Evolutionary conservation across 2,888 invertebrate species (phyloP).

Genomic region (Beris morrisii): DNA sequence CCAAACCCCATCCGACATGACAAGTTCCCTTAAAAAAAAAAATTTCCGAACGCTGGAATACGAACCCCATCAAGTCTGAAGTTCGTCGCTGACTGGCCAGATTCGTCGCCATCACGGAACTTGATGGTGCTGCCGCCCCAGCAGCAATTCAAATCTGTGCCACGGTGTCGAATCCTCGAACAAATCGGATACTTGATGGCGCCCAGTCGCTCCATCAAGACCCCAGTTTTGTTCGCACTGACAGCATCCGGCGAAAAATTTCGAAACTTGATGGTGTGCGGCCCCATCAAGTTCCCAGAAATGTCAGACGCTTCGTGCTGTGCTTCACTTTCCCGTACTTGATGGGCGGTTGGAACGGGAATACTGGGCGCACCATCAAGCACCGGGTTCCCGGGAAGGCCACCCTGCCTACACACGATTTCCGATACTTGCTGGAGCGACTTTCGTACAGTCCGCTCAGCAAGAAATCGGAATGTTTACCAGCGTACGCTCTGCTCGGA

Average conservation of each 20-base stretch:
- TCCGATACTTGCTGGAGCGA: slow-evolving; percentile 45
- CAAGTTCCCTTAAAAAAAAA: slow-evolving; percentile 42
- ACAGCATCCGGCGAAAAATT: slow-evolving; percentile 39
- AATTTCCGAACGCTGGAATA: slow-evolving; percentile 38
- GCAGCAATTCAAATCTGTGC: slow-evolving; percentile 39
- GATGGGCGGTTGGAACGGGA: slow-evolving; percentile 52
- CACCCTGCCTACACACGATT: slow-evolving; percentile 36
- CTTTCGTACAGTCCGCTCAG: slow-evolving; percentile 48
- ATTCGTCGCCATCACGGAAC: slow-evolving; percentile 29
- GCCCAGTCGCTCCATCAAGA: slow-evolving; percentile 45
- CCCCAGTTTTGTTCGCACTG: slow-evolving; percentile 35
- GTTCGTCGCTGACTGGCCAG: slow-evolving; percentile 30
- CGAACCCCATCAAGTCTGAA: slow-evolving; percentile 41
- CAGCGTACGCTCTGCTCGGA: slow-evolving; percentile 47
- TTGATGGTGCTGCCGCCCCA: slow-evolving; percentile 37
- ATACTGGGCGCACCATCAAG: slow-evolving; percentile 49
- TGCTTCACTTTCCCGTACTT: slow-evolving; percentile 48
- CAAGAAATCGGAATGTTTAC: slow-evolving; percentile 49
- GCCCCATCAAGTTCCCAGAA: slow-evolving; percentile 53
- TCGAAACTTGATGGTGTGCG: slow-evolving; percentile 48
- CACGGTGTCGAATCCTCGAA: slow-evolving; percentile 37
- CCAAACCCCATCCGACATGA: slow-evolving; percentile 34
- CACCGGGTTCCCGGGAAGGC: slow-evolving; percentile 40
- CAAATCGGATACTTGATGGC: slow-evolving; percentile 34
- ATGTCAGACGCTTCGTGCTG: slow-evolving; percentile 51